phyloP scores from a whole-genome alignment of 2,888 invertebrate genomes.

The Mongoloraphidia duomilia region DNA sequence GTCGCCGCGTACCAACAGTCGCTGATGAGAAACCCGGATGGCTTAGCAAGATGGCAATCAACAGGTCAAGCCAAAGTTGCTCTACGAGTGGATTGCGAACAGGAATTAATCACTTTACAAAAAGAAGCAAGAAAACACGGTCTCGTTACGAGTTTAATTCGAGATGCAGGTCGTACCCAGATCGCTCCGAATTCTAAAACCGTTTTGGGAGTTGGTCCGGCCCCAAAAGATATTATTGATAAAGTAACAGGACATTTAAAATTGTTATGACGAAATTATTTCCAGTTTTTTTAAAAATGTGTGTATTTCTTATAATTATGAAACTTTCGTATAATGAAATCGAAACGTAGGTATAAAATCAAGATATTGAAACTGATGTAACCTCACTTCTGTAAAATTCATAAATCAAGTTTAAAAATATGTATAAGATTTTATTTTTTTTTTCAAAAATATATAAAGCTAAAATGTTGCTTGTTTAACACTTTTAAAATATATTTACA shows the following conservation, averaged over 20 bases:
- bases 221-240: constrained; percentile 59
- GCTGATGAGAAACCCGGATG: constrained; percentile 40
- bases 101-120: constrained; percentile 52
- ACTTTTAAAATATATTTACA: no score
- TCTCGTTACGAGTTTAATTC: constrained; percentile 58
- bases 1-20: constrained; percentile 71
- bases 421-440: not conserved
- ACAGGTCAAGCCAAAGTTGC: constrained; percentile 75
- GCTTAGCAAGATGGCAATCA: constrained; percentile 40
- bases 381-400: not conserved
- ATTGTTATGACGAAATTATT: constrained; percentile 38
- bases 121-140: constrained; percentile 53
- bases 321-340: not conserved
- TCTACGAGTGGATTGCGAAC: constrained; percentile 63
- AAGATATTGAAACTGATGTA: not conserved
- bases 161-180: constrained; percentile 90
- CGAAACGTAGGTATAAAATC: no score
- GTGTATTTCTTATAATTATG: not conserved
- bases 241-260: constrained; percentile 79
- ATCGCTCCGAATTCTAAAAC: constrained; percentile 79
- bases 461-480: no score
- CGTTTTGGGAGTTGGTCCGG: constrained; percentile 88
- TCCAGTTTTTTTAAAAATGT: not conserved
- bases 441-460: not conserved
- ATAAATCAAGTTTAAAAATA: not conserved